These are phyloP conservation scores for Lochmaea crataegi DNA, from an alignment of 2,888 invertebrate species.

Conservation along the genomic window DNA sequence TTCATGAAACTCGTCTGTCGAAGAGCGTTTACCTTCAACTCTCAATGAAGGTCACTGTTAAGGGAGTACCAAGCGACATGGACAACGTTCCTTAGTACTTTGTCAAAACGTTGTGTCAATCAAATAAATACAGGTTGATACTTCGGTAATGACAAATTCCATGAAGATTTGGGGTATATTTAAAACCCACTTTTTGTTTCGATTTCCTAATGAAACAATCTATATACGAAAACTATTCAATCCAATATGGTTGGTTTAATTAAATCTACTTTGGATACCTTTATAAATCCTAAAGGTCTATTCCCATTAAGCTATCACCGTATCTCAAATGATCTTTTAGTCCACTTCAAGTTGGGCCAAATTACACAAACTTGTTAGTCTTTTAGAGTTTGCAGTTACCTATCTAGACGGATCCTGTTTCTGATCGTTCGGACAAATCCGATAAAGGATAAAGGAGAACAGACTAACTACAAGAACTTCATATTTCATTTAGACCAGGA, in stretches of 20 bases:
- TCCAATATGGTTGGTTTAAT: neutral
- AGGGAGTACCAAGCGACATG: too few relatives aligned
- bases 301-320: neutral
- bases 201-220: neutral
- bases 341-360: neutral
- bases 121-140: too few relatives aligned
- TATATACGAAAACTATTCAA: neutral
- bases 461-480: neutral
- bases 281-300: neutral
- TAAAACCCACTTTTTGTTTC: too few relatives aligned
- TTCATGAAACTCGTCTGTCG: too few relatives aligned
- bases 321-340: neutral
- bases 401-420: neutral
- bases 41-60: too few relatives aligned
- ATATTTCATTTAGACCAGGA: neutral
- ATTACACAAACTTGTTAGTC: neutral
- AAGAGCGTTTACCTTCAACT: too few relatives aligned
- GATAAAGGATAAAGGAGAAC: neutral
- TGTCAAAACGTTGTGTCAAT: too few relatives aligned
- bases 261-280: neutral
- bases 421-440: neutral
- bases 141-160: too few relatives aligned
- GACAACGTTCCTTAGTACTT: too few relatives aligned
- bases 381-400: neutral
- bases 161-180: too few relatives aligned